These are phyloP conservation scores for Lordiphosa fenestrarum DNA, from an alignment of 2,888 invertebrate species.

Conservation along the genomic window DNA sequence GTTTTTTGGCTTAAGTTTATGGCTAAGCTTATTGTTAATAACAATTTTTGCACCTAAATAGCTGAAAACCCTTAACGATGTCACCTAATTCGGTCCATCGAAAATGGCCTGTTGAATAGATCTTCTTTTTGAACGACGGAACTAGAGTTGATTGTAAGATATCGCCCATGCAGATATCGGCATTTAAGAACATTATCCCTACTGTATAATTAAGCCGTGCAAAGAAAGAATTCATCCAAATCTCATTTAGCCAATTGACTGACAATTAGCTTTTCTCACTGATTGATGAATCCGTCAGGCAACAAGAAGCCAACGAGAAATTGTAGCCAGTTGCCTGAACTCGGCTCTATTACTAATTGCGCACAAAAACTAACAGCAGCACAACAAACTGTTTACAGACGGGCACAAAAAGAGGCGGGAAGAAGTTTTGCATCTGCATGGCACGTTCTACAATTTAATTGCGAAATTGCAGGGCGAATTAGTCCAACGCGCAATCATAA, in stretches of 20 bases:
- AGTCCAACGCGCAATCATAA: constrained; percentile 45
- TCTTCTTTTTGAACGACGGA: no score
- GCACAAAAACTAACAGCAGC: constrained; percentile 5
- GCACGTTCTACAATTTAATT: constrained; percentile 43
- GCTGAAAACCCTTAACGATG: no score
- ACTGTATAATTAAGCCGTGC: no score
- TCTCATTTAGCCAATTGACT: constrained; percentile 1
- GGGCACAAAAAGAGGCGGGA: constrained; percentile 4
- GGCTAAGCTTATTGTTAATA: no score
- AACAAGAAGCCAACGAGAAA: constrained; percentile 10
- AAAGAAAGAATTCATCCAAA: neutral
- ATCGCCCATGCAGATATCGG: no score
- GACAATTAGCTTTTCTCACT: constrained; percentile 3
- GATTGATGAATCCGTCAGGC: constrained; percentile 34
- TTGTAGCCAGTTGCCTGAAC: constrained; percentile 14
- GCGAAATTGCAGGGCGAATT: constrained; percentile 40
- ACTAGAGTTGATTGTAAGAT: no score
- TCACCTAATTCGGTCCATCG: no score
- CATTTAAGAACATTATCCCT: no score
- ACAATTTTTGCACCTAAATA: no score
- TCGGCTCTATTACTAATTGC: constrained; percentile 23
- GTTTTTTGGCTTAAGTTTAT: no score
- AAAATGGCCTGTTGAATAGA: no score
- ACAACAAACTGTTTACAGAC: constrained; percentile 12
- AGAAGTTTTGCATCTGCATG: constrained; percentile 23